Percentiles rank a stretch among this genome's conserved stretches.
Evolutionary conservation across 2,888 invertebrate genomes (phyloP).

Genomic region (Loripinus fragilis): DNA sequence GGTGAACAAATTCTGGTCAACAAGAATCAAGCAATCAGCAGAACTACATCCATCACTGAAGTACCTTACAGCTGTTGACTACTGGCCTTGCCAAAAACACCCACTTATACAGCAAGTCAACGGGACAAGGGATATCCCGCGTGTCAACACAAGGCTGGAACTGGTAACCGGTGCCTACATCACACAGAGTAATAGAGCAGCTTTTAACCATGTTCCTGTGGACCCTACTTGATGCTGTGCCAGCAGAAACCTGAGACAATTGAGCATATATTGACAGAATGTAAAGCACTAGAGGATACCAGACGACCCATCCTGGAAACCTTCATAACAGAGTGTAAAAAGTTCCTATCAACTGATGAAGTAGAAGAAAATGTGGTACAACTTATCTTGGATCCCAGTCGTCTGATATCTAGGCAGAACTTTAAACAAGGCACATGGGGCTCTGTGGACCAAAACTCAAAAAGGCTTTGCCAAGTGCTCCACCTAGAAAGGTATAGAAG

Average conservation of each 20-base stretch:
- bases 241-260: not conserved
- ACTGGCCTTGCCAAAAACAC: not conserved
- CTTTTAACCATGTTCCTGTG: not conserved
- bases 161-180: not conserved
- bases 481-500: not conserved
- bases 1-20: too few relatives aligned
- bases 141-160: not conserved
- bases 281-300: not conserved
- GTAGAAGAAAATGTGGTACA: not conserved
- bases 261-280: not conserved
- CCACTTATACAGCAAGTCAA: not conserved
- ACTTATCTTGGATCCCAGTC: not conserved
- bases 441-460: not conserved
- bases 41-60: not conserved
- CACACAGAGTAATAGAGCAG: not conserved
- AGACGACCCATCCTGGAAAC: not conserved
- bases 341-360: not conserved
- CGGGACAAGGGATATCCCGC: not conserved
- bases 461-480: not conserved
- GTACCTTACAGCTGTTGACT: not conserved
- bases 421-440: not conserved
- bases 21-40: not conserved
- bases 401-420: not conserved
- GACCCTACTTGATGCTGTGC: not conserved
- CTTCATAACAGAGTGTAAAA: not conserved